phyloP scores from a whole-genome alignment of 2,888 invertebrate species.

The Kryphioiulus occultus region DNA sequence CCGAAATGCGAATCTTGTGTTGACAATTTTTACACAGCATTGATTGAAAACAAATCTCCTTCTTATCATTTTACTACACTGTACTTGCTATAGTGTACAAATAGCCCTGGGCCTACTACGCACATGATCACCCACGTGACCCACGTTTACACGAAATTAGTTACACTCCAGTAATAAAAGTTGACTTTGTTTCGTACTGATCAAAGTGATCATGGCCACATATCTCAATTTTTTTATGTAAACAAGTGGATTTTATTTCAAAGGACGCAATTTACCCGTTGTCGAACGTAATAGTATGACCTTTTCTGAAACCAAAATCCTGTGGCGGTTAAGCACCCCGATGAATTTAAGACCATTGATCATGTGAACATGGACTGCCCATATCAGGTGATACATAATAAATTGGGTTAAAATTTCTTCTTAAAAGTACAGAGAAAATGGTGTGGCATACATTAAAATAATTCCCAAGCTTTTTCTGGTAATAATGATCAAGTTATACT shows the following conservation, averaged over 20 bases:
- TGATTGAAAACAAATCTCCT: not conserved
- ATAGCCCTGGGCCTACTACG: not conserved
- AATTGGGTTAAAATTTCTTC: not conserved
- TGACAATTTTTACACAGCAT: not conserved
- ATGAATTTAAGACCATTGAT: not conserved
- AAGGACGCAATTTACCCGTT: not conserved
- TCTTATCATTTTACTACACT: constrained; percentile 15
- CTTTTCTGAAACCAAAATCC: constrained; percentile 4
- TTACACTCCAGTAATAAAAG: not conserved
- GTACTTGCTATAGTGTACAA: not conserved
- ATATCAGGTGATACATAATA: not conserved
- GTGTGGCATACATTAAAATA: not conserved
- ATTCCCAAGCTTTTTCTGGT: not conserved
- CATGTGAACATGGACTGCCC: not conserved
- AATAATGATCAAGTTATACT: not conserved
- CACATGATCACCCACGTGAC: not conserved
- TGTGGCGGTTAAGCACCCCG: constrained; percentile 11
- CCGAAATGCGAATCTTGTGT: not conserved
- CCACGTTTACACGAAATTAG: not conserved
- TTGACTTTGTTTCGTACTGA: constrained; percentile 1
- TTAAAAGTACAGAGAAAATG: not conserved
- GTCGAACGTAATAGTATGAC: constrained; percentile 4
- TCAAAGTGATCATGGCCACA: not conserved
- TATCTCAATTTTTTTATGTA: not conserved
- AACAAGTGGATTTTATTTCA: constrained; percentile 30